Base-by-base conservation (phyloP, 2,888 invertebrate genomes). In the Andrena chrysosceles region DNA sequence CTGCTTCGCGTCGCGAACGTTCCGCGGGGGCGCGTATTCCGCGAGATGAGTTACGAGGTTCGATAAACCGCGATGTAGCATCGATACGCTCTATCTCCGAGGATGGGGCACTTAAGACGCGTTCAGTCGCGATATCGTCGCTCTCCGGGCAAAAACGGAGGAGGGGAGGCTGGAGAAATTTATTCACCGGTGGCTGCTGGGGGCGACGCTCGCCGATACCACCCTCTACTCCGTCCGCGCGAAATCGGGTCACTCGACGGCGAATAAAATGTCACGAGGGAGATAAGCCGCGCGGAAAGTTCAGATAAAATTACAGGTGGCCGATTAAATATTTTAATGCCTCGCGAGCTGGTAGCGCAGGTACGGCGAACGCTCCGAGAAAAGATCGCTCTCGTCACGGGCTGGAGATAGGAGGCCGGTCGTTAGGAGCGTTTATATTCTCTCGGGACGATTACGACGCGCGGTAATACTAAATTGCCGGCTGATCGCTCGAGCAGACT, bases 381-480 rank as follows among this genome's bases (percentile, higher is more conserved):
- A 79, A 71, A 71, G 68, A 79, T 79, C 72, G 76, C 31, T 8
- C 83, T 87, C 81, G 85, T 86, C 73, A 79, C 70, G 56, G 67
- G 72, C 69, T 67, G 73, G 63, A 71, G 80, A 83, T 81, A 81
- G 82, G 79, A 83, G 79, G 87, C 75, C 69, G 82, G 59, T 86
- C 70, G 87, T 81, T 86, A 75, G 62, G 60, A 62, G 74, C 75
- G 81, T 75, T 87, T 87, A 87, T 77, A 69, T 64, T 80, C 83
- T 60, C 75, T 75, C 72, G 77, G 72, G 54, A 78, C 82, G 75
- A 85, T 85, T 77, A 73, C 79, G 70, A 62, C 56, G 26, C 72
- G 70, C 20, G 59, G 56, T 66, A 83, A 83, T 77, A 75, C 69
- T 77, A 85, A 80, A 80, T 85, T 77, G 69, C 76, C 66, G 68